phyloP scores from a whole-genome alignment of 2,888 invertebrate genomes.

The Laothoe populi region DNA sequence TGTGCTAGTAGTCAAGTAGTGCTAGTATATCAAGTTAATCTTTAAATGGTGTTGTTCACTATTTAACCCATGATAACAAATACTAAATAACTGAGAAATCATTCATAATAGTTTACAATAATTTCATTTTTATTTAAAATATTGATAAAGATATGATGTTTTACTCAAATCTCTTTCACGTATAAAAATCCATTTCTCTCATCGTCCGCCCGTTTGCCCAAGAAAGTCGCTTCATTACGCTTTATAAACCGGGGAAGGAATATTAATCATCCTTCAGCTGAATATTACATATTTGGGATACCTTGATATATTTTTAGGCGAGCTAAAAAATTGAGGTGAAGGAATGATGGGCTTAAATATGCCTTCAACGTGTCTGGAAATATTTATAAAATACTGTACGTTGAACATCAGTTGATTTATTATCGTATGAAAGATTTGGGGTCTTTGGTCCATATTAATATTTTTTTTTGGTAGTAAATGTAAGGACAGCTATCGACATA shows the following conservation, averaged over 20 bases:
- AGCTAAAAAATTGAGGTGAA: constrained; percentile 2
- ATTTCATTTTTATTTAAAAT: too few relatives aligned
- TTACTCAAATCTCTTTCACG: background rate
- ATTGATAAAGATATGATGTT: too few relatives aligned
- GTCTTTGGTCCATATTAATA: too few relatives aligned
- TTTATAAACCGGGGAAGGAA: constrained; percentile 14
- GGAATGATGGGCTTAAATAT: background rate
- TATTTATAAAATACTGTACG: background rate
- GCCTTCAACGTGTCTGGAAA: background rate
- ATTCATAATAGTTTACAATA: too few relatives aligned
- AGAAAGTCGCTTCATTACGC: constrained; percentile 19
- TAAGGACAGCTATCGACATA: too few relatives aligned
- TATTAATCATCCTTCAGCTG: constrained; percentile 23
- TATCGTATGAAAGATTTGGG: too few relatives aligned
- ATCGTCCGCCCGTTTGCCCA: background rate
- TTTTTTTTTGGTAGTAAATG: too few relatives aligned
- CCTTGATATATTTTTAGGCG: constrained; percentile 6
- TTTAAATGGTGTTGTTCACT: too few relatives aligned
- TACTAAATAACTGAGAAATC: too few relatives aligned
- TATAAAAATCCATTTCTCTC: constrained; percentile 9
- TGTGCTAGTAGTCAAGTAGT: too few relatives aligned
- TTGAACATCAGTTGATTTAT: background rate
- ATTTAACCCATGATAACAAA: too few relatives aligned
- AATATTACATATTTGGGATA: constrained; percentile 23
- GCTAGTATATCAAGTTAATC: too few relatives aligned